A percentile compares a stretch with the other conserved stretches of the same genome.
phyloP scores from a whole-genome alignment of 2,888 invertebrate species.

The Limnephilus marmoratus region DNA sequence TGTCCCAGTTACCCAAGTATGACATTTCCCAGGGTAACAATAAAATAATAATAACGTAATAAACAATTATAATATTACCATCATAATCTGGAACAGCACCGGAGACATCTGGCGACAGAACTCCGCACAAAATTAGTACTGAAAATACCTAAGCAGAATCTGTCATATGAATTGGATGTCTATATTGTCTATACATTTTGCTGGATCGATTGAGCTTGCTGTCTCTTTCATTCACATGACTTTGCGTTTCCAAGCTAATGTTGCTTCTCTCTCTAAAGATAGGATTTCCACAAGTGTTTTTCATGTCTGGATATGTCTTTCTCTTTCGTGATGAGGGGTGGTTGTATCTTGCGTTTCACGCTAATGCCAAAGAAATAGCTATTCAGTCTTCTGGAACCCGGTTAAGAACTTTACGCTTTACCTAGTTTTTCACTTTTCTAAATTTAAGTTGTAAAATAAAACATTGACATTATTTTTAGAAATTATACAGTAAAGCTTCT shows the following conservation, averaged over 20 bases:
- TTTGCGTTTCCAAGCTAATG: not conserved
- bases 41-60: not conserved
- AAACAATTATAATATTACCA: not conserved
- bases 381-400: conserved; percentile 23
- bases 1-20: not conserved
- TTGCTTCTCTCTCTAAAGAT: not conserved
- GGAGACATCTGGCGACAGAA: conserved; percentile 23
- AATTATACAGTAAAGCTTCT: too few species aligned
- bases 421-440: conserved; percentile 18
- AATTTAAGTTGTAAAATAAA: not conserved
- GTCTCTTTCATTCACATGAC: not conserved
- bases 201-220: conserved; percentile 38
- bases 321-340: not conserved
- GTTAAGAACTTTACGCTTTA: not conserved
- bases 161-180: conserved; percentile 8
- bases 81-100: not conserved
- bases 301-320: conserved; percentile 7
- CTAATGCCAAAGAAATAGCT: conserved; percentile 19
- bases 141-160: conserved; percentile 5
- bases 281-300: conserved; percentile 40
- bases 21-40: not conserved
- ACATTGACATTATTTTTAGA: not conserved
- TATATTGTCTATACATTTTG: conserved; percentile 28
- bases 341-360: not conserved
- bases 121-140: not conserved